phyloP scores from a whole-genome alignment of 1,140 invertebrate species.

The Aplysia californica region DNA sequence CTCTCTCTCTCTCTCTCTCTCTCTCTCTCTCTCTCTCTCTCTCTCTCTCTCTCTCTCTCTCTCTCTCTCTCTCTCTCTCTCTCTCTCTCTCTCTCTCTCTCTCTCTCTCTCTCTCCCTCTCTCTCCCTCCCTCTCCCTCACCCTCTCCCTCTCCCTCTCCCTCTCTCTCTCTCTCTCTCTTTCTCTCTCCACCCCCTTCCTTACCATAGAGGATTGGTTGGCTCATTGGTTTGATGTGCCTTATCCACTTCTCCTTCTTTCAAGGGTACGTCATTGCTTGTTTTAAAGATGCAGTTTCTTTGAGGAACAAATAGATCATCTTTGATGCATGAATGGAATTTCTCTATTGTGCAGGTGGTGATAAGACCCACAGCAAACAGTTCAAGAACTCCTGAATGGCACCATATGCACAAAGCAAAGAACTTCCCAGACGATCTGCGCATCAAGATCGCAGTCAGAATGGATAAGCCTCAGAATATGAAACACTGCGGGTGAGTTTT shows the following conservation, averaged over 20 bases:
- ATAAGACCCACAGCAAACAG: constrained; percentile 91
- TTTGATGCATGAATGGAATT: no score
- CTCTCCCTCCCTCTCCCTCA: neutral
- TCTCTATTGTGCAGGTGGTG: constrained; percentile 70
- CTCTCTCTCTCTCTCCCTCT: neutral
- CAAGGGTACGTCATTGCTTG: no score
- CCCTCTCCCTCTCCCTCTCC: neutral
- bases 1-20: no score
- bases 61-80: neutral
- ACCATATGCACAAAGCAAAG: constrained; percentile 95
- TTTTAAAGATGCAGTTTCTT: no score
- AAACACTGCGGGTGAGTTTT: constrained; percentile 96
- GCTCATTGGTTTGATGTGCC: no score
- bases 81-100: neutral
- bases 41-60: neutral
- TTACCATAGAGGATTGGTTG: no score
- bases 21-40: neutral
- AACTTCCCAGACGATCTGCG: constrained; percentile 93
- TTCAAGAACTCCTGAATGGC: constrained; percentile 94
- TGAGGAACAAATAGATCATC: no score
- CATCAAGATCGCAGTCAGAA: constrained; percentile 97
- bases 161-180: neutral
- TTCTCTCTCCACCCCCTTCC: neutral
- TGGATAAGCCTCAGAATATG: constrained; percentile 99
- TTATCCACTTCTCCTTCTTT: no score